Percentiles rank a stretch among this genome's conserved stretches.
These are phyloP conservation scores for Oenanthe oenanthe DNA, from an alignment of 2,113 vertebrate species.

Conservation along the genomic window DNA sequence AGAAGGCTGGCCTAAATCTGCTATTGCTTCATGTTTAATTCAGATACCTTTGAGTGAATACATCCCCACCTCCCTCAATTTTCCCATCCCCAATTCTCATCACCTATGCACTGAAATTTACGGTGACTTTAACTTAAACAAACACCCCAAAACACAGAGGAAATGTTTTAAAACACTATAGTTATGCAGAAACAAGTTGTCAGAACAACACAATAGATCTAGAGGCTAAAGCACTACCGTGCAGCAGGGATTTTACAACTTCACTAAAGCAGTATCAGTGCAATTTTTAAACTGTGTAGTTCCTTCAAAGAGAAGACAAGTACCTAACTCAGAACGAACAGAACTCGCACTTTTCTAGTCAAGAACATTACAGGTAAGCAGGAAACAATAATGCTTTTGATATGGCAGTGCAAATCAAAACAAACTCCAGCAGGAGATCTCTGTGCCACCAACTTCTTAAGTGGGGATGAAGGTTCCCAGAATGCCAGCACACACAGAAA, in stretches of 20 bases:
- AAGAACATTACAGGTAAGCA: not conserved
- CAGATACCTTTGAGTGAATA: not conserved
- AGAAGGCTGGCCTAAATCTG: conserved; percentile 25
- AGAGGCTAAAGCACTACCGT: not conserved
- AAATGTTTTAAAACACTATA: not conserved
- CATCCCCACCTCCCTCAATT: not conserved
- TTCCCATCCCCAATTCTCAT: not conserved
- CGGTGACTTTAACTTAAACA: not conserved
- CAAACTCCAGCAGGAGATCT: not conserved
- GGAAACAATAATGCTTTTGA: not conserved
- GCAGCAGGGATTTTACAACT: not conserved
- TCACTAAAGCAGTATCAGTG: not conserved
- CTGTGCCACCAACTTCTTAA: not conserved
- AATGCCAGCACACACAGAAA: not conserved
- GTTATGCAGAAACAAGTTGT: not conserved
- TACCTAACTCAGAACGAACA: not conserved
- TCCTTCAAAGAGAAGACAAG: not conserved
- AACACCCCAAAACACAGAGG: not conserved
- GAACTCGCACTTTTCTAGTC: not conserved
- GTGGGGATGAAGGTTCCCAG: not conserved
- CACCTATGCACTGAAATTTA: not conserved
- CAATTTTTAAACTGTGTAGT: not conserved
- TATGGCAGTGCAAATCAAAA: not conserved
- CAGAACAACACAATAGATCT: not conserved
- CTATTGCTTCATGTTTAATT: conserved; percentile 45